phyloP scores from a whole-genome alignment of 1,140 invertebrate species.

The Habropoda laboriosa region DNA sequence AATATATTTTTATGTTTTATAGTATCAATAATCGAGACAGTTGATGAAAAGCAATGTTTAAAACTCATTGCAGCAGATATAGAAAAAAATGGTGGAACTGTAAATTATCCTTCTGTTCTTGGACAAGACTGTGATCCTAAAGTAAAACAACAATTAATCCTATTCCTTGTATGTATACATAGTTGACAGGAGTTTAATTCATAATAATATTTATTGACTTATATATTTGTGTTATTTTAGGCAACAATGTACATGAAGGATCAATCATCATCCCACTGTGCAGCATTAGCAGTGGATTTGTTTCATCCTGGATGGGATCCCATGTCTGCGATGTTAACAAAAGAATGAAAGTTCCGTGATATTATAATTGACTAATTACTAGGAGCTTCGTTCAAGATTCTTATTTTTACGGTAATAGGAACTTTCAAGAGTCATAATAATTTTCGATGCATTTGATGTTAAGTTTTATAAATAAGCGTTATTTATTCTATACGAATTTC shows the following conservation, averaged over 20 bases:
- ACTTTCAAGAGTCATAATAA: constrained; percentile 33
- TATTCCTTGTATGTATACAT: constrained; percentile 83
- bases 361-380: constrained; percentile 24
- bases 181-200: neutral
- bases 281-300: constrained; percentile 86
- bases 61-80: constrained; percentile 83
- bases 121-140: constrained; percentile 82
- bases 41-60: constrained; percentile 82
- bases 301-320: constrained; percentile 84
- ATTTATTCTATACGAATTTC: constrained; percentile 55
- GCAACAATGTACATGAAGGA: constrained; percentile 92
- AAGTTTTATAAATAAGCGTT: constrained; percentile 41
- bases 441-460: constrained; percentile 46
- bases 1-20: constrained; percentile 49
- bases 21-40: constrained; percentile 70
- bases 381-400: constrained; percentile 34
- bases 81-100: constrained; percentile 78
- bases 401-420: constrained; percentile 36
- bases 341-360: constrained; percentile 45
- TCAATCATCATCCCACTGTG: constrained; percentile 93
- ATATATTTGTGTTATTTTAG: constrained; percentile 76
- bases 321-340: constrained; percentile 46
- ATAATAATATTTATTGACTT: constrained; percentile 20
- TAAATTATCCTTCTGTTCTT: constrained; percentile 85
- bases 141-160: constrained; percentile 83